Conservation (phyloP, 2,797 vertebrate genomes). For the Hozukius guyotensis region DNA sequence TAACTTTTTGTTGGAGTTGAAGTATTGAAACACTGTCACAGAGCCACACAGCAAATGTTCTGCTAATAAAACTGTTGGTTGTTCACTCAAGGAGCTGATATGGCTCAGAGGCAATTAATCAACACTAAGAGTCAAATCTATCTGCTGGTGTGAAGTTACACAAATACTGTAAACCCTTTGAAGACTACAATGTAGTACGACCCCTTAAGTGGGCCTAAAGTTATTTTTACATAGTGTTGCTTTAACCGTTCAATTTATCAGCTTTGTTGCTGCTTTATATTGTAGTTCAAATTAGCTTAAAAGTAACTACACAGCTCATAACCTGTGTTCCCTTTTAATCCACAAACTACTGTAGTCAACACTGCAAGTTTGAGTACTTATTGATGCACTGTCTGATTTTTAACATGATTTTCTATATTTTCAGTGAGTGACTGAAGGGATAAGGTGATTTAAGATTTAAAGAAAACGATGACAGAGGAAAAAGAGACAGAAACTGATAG, state of each 20-base stretch:
- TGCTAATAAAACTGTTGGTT: not conserved
- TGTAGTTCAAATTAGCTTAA: too few species aligned
- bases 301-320: too few species aligned
- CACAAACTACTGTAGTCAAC: too few species aligned
- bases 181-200: not conserved
- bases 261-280: too few species aligned
- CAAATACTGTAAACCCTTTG: not conserved
- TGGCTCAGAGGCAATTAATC: not conserved
- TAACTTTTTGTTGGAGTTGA: not conserved
- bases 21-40: not conserved
- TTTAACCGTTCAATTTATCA: not conserved
- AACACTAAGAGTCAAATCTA: not conserved
- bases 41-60: not conserved
- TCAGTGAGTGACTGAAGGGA: too few species aligned
- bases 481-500: too few species aligned
- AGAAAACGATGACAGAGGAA: not conserved
- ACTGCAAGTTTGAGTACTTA: too few species aligned
- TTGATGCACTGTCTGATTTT: too few species aligned
- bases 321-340: too few species aligned
- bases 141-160: not conserved
- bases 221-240: not conserved
- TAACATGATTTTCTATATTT: too few species aligned
- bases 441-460: too few species aligned
- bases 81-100: too few species aligned
- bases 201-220: not conserved